Percentiles rank a stretch among this genome's conserved stretches.
These are phyloP conservation scores for Calliopum simillimum DNA, from an alignment of 2,888 invertebrate species.

Conservation along the genomic window DNA sequence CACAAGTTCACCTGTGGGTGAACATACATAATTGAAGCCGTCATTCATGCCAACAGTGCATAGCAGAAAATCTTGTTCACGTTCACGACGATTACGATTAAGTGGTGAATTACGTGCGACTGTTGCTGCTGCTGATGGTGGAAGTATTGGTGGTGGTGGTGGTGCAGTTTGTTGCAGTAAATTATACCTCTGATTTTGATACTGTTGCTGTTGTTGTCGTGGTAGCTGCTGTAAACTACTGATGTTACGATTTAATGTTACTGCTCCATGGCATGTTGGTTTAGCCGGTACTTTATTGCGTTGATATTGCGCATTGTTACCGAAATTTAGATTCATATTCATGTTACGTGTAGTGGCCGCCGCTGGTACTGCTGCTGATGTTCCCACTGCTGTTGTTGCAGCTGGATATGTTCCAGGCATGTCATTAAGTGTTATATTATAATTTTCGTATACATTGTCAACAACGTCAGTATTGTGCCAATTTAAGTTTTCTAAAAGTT, in stretches of 20 bases:
- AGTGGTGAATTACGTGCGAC: constrained; percentile 38
- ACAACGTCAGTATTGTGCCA: constrained; percentile 46
- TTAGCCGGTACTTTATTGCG: constrained; percentile 62
- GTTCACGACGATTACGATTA: constrained; percentile 38
- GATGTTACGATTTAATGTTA: constrained; percentile 39
- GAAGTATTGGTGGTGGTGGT: constrained; percentile 39
- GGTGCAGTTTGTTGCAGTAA: constrained; percentile 1
- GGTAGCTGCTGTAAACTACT: constrained; percentile 45
- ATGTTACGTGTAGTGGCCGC: constrained; percentile 32
- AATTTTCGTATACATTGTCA: constrained; percentile 39
- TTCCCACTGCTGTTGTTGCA: constrained; percentile 19
- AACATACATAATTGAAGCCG: constrained; percentile 14
- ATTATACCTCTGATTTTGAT: constrained; percentile 22
- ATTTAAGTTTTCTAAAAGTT: constrained; percentile 56
- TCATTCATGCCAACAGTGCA: constrained; percentile 22
- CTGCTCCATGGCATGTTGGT: constrained; percentile 45
- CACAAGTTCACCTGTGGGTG: neutral
- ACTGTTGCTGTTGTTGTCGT: constrained; percentile 47
- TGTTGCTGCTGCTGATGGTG: constrained; percentile 42
- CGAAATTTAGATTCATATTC: constrained; percentile 61
- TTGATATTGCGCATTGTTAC: constrained; percentile 60
- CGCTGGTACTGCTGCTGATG: neutral
- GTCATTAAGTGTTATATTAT: constrained; percentile 33
- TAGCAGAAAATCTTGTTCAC: constrained; percentile 29
- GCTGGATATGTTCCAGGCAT: constrained; percentile 44